Base-by-base conservation (phyloP, 2,113 vertebrate species). In the Seriola dumerili region DNA sequence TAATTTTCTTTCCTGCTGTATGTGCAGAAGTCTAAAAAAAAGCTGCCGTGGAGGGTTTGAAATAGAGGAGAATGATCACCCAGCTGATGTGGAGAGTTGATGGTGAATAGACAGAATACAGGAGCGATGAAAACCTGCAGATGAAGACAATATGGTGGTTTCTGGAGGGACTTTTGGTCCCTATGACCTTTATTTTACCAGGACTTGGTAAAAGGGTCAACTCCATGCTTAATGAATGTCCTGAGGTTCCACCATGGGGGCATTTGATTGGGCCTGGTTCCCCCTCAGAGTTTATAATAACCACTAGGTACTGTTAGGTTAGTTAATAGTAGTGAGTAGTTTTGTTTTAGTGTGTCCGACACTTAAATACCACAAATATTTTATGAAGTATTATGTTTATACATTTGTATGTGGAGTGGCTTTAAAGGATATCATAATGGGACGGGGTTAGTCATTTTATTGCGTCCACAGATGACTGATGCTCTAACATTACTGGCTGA, bases 1-100 rank as follows among this genome's bases (percentile, higher is more conserved):
- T 75, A 46, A 65, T 36, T 63, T 36, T 61, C n/a, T 62, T 61
- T 69, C 55, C 79, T 48, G 55, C 54, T 23, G 66, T 54, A 12
- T 3, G 29, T 46, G 68, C 46, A 71, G 66, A 78, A 2, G 44
- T 21, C 38, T 19, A 42, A 1, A 59, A 59, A 76, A 23, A 13
- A 32, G 57, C 50, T 17, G 68, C 50, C 4, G 72, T 32, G 6
- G 59, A 75, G 34, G 50, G 5, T 54, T n/a, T 21, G 52, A 23
- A 54, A 4, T 11, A 4, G 2, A 11, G 21, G n/a, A 23, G 52
- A 54, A 23, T 11, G 1, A 54, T 11, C 8, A 16, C 8, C 21
- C 21, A 10, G 21, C 52, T 54, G 21, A 23, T n/a, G 21, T 36
- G 19, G 58, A 63, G 4, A 6, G 34, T 36, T 36, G 34, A 29